Percentiles rank a stretch among this genome's conserved stretches.
These are phyloP conservation scores for Drosophila hamatofila DNA, from an alignment of 2,888 invertebrate species.

Conservation along the genomic window DNA sequence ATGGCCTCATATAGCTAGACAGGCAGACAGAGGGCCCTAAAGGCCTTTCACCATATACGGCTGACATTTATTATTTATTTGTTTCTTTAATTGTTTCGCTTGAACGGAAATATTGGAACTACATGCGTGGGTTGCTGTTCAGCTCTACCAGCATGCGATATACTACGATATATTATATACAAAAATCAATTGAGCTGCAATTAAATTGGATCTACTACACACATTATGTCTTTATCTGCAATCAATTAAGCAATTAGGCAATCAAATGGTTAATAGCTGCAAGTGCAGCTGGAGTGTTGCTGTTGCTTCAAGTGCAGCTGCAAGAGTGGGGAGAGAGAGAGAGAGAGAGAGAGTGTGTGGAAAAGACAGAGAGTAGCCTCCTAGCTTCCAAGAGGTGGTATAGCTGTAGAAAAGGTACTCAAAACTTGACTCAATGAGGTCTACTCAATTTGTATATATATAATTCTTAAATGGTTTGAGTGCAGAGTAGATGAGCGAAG, in stretches of 20 bases:
- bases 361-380: not conserved
- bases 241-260: constrained; percentile 57
- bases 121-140: constrained; percentile 58
- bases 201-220: constrained; percentile 33
- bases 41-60: constrained; percentile 31
- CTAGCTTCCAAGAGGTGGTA: not conserved
- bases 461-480: not conserved
- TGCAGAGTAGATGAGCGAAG: too few relatives aligned
- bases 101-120: constrained; percentile 41
- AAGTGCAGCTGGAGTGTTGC: constrained; percentile 15
- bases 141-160: constrained; percentile 30
- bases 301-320: constrained; percentile 16
- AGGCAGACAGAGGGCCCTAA: constrained; percentile 35
- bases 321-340: not conserved
- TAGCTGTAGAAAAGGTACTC: not conserved
- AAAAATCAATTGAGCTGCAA: constrained; percentile 66
- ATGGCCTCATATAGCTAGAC: constrained; percentile 45
- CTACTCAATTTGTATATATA: not conserved
- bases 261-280: constrained; percentile 22
- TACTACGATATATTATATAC: not conserved
- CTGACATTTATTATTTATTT: constrained; percentile 8
- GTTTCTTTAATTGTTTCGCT: constrained; percentile 46
- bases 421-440: not conserved
- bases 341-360: not conserved
- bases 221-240: constrained; percentile 25